Base-by-base conservation (phyloP, 2,797 vertebrate species). In the Alosa sapidissima region DNA sequence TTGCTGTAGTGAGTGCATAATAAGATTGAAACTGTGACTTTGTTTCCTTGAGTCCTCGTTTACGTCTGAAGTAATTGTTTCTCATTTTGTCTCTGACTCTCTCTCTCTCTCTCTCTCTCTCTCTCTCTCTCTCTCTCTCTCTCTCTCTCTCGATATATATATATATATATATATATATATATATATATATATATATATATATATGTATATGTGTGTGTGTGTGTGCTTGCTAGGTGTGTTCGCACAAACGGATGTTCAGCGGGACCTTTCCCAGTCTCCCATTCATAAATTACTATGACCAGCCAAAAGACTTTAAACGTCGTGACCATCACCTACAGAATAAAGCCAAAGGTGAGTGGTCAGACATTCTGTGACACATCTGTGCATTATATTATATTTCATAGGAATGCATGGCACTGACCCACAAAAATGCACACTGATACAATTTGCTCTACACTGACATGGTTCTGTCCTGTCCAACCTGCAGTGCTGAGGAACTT, bases 241-340 rank as follows among this genome's bases (percentile, higher is more conserved):
- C 86, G 5, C 92, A 92, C 68, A 94, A 84, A 87, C 92, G 96
- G 84, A 98, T 98, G 97, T 96, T 95, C 83, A 96, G 91, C 8
- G 94, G 94, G 47, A 93, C 91, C 1, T 96, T 94, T 91, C 96
- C 96, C 84, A 88, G 88, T n/a, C 94, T 91, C 81, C 96, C 97
- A 0, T 96, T 96, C 65, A 87, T 98, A 90, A 95, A 87, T 88
- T 91, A 92, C 89, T 99, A 99, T 0, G 98, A 99, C 85, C 92
- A 88, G 0, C 86, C 87, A n/a, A 48, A 89, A 0, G 95, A 98
- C 13, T 92, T 97, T 89, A 93, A 83, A 13, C 89, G 86, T 65
- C 93, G 95, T 88, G 88, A 93, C 0, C 55, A 88, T 82, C 93
- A 96, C 87, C 84, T 94, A 2, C 93, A 91, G 84, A 86, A 90